Conservation (phyloP, 1,140 invertebrate species). For the Vanessa atalanta region DNA sequence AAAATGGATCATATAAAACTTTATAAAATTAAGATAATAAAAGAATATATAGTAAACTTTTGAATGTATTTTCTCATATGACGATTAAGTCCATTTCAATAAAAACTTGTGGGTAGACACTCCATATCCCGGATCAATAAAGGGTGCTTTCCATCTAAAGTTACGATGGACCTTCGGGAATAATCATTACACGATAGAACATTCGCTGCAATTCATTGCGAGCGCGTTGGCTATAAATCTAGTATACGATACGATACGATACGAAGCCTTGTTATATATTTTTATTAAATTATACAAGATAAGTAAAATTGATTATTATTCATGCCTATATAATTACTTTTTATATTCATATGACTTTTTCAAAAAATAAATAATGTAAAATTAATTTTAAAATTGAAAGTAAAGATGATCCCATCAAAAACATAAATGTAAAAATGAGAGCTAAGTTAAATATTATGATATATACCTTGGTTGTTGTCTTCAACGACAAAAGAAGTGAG, state of each 20-base stretch:
- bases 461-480: no score
- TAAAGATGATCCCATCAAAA: no score
- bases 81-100: not conserved
- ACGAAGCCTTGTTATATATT: not conserved
- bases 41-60: no score
- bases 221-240: constrained; percentile 2
- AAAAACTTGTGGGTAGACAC: not conserved
- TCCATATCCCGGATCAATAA: not conserved
- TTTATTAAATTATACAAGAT: not conserved
- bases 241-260: no score
- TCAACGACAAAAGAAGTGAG: no score
- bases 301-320: not conserved
- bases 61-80: not conserved
- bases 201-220: not conserved
- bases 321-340: not conserved
- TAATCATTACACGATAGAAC: not conserved
- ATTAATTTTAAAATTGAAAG: no score
- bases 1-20: no score
- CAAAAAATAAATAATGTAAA: no score
- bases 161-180: not conserved
- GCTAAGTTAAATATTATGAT: no score
- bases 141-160: not conserved
- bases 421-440: no score
- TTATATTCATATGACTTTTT: no score
- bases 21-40: no score